Base-by-base conservation (phyloP, 1,140 invertebrate genomes). In the Steinernema khuongi region DNA sequence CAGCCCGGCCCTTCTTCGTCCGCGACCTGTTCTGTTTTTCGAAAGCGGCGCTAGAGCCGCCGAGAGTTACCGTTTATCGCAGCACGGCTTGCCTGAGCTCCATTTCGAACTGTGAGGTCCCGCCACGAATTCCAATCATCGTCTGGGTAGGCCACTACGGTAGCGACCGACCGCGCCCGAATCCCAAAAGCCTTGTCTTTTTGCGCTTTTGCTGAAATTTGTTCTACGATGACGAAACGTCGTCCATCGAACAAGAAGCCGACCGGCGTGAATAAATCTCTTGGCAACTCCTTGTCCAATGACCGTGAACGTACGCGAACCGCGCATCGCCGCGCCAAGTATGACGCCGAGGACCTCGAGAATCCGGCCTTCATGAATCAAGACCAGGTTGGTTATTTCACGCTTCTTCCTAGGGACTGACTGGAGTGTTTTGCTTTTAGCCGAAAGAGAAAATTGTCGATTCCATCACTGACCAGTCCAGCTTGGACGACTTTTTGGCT, bases 401-500 rank as follows among this genome's bases (percentile, higher is more conserved):
- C 22, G 11, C 11, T 77, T 18, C 41, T 11, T 72, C 19, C 0
- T 31, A 28, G 43, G 19, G 43, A 44, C 22, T 31, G 22, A 50
- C 36, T 7, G 31, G 22, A 22, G 22, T 66, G 68, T 18, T 72
- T 26, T 77, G 26, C 44, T 79, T 74, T 75, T 60, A 80, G 67
- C 74, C 73, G 19, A 19, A 68, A 7, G 71, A 78, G 60, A 82
- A 84, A 50, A 76, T 73, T 44, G 67, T 84, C 26, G 82, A 79
- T 22, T 84, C 83, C 0, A 92, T 97, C 0, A 99, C 95, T 0
- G 94, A 97, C 83, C 93, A 98, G 85, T 93, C 90, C 69, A 93
- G 93, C 22, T 90, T 98, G 73, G 92, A 97, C 88, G 96, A 98
- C 80, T 98, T 99, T 86, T 86, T 99, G 0, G 91, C 92, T 0